These are phyloP conservation scores for Brachymystax lenok DNA, from an alignment of 2,797 vertebrate species.

Conservation along the genomic window DNA sequence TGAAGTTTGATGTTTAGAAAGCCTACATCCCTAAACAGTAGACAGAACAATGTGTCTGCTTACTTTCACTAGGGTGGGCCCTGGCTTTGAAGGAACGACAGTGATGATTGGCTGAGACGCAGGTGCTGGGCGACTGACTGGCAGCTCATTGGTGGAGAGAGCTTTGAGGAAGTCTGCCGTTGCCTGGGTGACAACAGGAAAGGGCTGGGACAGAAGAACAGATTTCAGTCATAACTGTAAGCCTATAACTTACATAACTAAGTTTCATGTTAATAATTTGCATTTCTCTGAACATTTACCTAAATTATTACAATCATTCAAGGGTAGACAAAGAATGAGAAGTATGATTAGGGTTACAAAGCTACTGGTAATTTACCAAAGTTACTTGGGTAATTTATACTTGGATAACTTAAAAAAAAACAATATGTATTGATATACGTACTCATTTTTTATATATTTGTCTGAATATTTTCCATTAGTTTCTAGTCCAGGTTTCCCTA, in stretches of 20 bases:
- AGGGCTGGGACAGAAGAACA: constrained; percentile 66
- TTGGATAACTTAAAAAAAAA: too few species aligned
- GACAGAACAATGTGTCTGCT: constrained; percentile 20
- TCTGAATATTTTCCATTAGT: too few species aligned
- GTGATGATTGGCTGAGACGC: constrained; percentile 63
- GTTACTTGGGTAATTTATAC: too few species aligned
- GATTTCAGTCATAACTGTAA: not conserved
- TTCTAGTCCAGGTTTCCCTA: too few species aligned
- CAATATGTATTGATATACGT: too few species aligned
- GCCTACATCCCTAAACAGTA: not conserved
- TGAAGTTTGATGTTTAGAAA: not conserved
- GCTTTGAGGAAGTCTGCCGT: constrained; percentile 86
- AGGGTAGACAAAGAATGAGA: not conserved
- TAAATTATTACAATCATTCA: not conserved
- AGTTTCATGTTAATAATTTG: not conserved
- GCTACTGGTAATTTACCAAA: too few species aligned
- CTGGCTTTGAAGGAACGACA: constrained; percentile 78
- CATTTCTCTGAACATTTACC: not conserved
- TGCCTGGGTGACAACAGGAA: constrained; percentile 70
- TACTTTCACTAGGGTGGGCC: constrained; percentile 92
- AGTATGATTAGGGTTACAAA: too few species aligned
- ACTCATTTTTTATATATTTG: too few species aligned
- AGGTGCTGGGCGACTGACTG: constrained; percentile 63
- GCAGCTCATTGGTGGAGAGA: constrained; percentile 71
- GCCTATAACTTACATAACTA: not conserved